phyloP scores from a whole-genome alignment of 2,113 vertebrate species.

The Chloropsis cyanopogon region DNA sequence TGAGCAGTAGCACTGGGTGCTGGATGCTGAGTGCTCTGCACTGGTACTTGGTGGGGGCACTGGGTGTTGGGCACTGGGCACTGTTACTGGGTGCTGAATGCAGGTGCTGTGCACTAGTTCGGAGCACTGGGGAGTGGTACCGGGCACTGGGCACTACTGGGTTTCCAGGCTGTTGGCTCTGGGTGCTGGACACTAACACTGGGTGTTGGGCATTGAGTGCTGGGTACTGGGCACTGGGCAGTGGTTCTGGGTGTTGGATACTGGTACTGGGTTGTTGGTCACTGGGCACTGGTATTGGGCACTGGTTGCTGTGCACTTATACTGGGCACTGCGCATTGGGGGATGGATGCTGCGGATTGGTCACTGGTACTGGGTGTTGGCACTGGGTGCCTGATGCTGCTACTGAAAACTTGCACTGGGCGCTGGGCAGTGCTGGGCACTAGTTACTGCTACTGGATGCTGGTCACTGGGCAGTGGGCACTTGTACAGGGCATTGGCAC shows the following conservation, averaged over 20 bases:
- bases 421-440: background rate
- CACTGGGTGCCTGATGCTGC: background rate
- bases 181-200: background rate
- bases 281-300: background rate
- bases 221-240: background rate
- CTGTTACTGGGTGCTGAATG: background rate
- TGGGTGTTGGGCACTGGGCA: background rate
- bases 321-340: rapidly evolving
- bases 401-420: background rate
- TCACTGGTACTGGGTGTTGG: background rate
- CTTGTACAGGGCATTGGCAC: background rate
- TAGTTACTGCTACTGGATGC: background rate
- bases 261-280: background rate
- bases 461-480: background rate
- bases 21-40: background rate
- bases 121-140: background rate
- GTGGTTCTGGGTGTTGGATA: background rate
- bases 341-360: background rate
- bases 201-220: background rate
- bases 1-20: background rate
- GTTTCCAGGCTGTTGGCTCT: background rate
- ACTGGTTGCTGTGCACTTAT: background rate
- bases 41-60: background rate
- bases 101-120: background rate
- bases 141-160: background rate